Evolutionary conservation across 2,113 vertebrate species (phyloP).

Genomic region (Poeciliopsis retropinna): DNA sequence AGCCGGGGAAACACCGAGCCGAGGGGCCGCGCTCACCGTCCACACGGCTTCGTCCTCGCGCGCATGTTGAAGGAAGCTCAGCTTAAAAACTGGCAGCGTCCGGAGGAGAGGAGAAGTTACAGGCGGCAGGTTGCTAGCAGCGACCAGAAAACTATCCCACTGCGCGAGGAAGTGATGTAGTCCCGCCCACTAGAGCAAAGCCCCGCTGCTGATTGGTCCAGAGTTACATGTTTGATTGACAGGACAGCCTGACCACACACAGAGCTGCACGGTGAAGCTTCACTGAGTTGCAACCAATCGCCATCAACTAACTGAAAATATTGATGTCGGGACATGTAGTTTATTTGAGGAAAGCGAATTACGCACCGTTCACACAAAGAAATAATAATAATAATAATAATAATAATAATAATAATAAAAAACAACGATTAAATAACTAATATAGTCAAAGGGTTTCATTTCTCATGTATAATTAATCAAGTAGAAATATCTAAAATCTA

Average conservation of each 20-base stretch:
- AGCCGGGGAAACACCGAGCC: constrained; percentile 47
- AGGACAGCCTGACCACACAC: neutral
- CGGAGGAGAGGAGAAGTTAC: constrained; percentile 52
- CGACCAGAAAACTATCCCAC: constrained; percentile 52
- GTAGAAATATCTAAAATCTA: neutral
- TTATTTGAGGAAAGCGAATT: neutral
- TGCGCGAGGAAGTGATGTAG: constrained; percentile 6
- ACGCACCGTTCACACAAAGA: neutral
- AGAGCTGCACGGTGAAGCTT: neutral
- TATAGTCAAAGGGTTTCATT: neutral
- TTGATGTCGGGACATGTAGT: constrained; percentile 50
- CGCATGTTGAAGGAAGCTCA: neutral
- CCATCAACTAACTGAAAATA: neutral
- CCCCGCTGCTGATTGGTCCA: constrained; percentile 43
- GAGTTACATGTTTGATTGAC: constrained; percentile 23
- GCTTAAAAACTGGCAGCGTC: constrained; percentile 16
- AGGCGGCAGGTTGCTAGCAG: constrained; percentile 75
- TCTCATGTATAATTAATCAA: neutral
- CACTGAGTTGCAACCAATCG: constrained; percentile 45
- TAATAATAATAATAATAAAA: no score
- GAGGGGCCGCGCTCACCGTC: constrained; percentile 29
- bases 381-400: neutral
- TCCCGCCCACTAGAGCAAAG: constrained; percentile 50
- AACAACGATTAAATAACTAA: neutral
- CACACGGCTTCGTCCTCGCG: constrained; percentile 48